These are phyloP conservation scores for Drosophila insularis DNA, from an alignment of 1,140 invertebrate species.

Conservation along the genomic window DNA sequence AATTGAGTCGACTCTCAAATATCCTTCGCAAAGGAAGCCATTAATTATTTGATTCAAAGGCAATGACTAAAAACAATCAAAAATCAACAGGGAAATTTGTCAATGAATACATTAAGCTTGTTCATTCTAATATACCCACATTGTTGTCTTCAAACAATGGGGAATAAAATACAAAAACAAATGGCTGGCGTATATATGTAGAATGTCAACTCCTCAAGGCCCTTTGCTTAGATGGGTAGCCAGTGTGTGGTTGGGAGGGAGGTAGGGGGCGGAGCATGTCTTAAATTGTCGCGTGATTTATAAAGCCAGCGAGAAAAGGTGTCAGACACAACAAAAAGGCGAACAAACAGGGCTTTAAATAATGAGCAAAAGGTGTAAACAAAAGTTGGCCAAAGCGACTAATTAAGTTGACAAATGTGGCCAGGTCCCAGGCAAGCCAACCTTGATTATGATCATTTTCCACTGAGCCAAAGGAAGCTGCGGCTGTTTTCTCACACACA, in stretches of 20 bases:
- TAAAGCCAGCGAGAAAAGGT: conserved; percentile 34
- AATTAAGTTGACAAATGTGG: conserved; percentile 77
- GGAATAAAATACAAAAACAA: too few relatives aligned
- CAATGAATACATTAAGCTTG: too few relatives aligned
- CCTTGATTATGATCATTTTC: conserved; percentile 19
- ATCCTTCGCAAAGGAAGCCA: not conserved
- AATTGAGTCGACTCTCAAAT: not conserved
- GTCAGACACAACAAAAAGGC: conserved; percentile 45
- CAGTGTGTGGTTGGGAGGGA: too few relatives aligned
- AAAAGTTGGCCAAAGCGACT: conserved; percentile 43
- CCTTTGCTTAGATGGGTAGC: not conserved
- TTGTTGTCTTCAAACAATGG: too few relatives aligned
- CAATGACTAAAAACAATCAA: too few relatives aligned
- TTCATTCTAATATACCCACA: too few relatives aligned
- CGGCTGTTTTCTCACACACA: not conserved
- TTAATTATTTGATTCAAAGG: too few relatives aligned
- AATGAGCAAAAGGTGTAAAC: conserved; percentile 73
- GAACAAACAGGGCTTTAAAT: conserved; percentile 48
- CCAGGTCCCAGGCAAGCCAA: not conserved
- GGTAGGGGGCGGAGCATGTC: not conserved
- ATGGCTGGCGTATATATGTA: too few relatives aligned
- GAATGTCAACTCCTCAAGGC: too few relatives aligned
- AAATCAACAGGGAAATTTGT: too few relatives aligned
- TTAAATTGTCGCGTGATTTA: conserved; percentile 40
- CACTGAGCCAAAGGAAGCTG: not conserved